Percentiles rank a stretch among this genome's conserved stretches.
Conservation (phyloP, 2,888 invertebrate species). For the Epiblema foenella region DNA sequence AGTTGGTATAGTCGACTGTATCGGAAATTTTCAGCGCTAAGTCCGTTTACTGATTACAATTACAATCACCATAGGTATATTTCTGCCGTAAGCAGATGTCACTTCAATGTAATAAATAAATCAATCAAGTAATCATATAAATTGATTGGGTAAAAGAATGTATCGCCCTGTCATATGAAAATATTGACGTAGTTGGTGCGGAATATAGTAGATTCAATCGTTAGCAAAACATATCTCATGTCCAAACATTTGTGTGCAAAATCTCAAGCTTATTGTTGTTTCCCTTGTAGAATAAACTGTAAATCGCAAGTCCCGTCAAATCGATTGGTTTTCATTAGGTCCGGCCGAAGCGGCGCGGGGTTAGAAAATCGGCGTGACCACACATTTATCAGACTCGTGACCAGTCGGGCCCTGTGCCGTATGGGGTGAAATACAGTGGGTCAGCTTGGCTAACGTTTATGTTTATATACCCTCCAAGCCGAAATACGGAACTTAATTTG, state of each 20-base stretch:
- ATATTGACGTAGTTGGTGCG: conserved; percentile 3
- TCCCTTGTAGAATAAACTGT: conserved; percentile 10
- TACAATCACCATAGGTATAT: no score
- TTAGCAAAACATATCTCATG: background rate
- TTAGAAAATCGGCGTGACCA: conserved; percentile 61
- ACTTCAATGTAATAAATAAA: background rate
- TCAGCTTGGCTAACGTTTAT: background rate
- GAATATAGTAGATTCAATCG: background rate
- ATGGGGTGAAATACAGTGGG: conserved; percentile 45
- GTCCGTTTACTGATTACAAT: no score
- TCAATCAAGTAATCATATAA: background rate
- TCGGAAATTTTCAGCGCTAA: no score
- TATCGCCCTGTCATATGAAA: background rate
- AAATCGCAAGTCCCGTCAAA: conserved; percentile 26
- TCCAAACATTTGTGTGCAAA: background rate
- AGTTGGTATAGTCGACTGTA: background rate
- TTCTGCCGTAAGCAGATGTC: background rate
- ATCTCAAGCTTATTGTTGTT: conserved; percentile 18
- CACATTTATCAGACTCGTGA: conserved; percentile 58
- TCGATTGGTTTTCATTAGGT: conserved; percentile 46
- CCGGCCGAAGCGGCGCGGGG: conserved; percentile 44
- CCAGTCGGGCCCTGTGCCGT: conserved; percentile 43
- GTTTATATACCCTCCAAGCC: background rate
- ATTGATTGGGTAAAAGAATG: background rate
- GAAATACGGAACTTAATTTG: no score